phyloP scores from a whole-genome alignment of 2,797 vertebrate species.

The Lerista edwardsae region DNA sequence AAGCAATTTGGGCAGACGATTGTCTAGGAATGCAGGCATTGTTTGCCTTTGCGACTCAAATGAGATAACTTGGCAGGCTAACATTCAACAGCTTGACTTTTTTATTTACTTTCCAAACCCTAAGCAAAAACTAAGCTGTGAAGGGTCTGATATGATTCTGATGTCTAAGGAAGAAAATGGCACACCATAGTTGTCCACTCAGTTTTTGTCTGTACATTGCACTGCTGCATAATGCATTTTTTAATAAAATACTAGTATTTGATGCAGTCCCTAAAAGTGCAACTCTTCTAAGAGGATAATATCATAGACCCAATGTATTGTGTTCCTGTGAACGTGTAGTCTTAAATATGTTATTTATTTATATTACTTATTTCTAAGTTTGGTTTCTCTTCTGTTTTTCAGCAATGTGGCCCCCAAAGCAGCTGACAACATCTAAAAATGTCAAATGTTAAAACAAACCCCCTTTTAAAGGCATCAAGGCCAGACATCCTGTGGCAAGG shows the following conservation, averaged over 20 bases:
- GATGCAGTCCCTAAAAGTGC: neutral
- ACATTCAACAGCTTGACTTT: conserved; percentile 56
- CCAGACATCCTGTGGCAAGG: no score
- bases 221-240: neutral
- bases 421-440: no score
- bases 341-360: neutral
- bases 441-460: no score
- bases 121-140: conserved; percentile 71
- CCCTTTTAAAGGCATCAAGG: no score
- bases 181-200: conserved; percentile 38
- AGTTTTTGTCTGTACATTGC: neutral
- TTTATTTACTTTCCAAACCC: conserved; percentile 61
- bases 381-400: no score
- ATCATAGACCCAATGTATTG: neutral
- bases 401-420: no score
- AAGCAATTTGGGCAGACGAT: conserved; percentile 70
- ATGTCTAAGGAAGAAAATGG: conserved; percentile 62
- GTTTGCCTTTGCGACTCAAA: conserved; percentile 65
- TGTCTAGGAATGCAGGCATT: conserved; percentile 66
- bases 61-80: conserved; percentile 52
- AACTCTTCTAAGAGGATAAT: neutral
- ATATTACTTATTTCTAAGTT: no score
- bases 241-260: neutral
- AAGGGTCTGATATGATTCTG: conserved; percentile 68
- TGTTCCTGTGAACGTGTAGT: neutral